These are phyloP conservation scores for Theocolax elegans DNA, from an alignment of 1,140 invertebrate genomes.

Conservation along the genomic window DNA sequence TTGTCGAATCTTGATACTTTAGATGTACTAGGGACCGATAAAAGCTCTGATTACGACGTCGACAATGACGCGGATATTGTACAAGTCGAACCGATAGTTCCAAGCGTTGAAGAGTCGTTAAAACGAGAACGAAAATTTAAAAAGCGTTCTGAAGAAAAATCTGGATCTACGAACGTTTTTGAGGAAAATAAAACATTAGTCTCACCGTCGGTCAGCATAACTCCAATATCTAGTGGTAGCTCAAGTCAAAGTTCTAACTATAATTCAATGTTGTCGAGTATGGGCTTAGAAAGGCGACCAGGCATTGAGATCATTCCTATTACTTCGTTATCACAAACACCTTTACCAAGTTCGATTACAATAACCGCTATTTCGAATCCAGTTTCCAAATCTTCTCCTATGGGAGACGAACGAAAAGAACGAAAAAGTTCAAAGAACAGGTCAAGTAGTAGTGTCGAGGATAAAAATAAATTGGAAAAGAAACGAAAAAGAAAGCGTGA, in stretches of 20 bases:
- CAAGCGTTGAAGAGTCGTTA: conserved; percentile 72
- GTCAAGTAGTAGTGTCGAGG: conserved; percentile 49
- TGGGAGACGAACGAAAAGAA: conserved; percentile 74
- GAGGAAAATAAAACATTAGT: conserved; percentile 74
- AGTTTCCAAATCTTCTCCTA: conserved; percentile 61
- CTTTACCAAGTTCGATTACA: conserved; percentile 81
- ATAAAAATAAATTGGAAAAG: conserved; percentile 79
- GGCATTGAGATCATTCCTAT: conserved; percentile 87
- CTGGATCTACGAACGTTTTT: conserved; percentile 63
- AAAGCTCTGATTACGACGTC: conserved; percentile 71
- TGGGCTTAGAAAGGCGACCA: conserved; percentile 75
- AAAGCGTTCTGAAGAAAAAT: conserved; percentile 62
- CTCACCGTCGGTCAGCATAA: conserved; percentile 82
- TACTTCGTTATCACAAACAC: conserved; percentile 71
- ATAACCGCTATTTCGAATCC: conserved; percentile 81
- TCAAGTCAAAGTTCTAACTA: conserved; percentile 65
- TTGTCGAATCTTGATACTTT: conserved; percentile 72
- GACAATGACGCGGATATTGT: conserved; percentile 68
- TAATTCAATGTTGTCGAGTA: conserved; percentile 73
- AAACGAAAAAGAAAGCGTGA: conserved; percentile 82
- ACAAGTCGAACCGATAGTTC: conserved; percentile 67
- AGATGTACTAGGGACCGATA: conserved; percentile 69
- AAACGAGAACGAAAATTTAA: conserved; percentile 64
- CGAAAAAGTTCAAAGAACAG: conserved; percentile 74
- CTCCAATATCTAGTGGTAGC: conserved; percentile 71